Evolutionary conservation across 1,140 invertebrate genomes (phyloP), one percentile per base, ranked within the genome.

Genomic region (Pentalonia nigronervosa): DNA sequence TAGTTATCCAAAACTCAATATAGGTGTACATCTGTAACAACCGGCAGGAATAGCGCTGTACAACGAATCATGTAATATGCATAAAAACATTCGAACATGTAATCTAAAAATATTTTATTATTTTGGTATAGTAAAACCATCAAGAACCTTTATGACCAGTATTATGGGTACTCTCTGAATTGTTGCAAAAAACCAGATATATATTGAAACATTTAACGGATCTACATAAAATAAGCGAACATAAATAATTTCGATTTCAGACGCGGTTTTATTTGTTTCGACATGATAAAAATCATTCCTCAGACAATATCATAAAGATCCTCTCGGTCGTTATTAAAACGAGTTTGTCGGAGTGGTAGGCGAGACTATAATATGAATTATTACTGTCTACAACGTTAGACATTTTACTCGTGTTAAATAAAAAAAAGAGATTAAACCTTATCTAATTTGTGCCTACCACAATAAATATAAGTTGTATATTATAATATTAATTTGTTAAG

Each of bases 221-320:
- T 89, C 88, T 56, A 4, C 88, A 89, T 89, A 56, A 89, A 89
- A 89, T 89, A 41, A 89, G 34, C 88, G 88, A 25, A 56, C 48
- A 56, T 89, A 56, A 56, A 89, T 89, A 56, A 89, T 89, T 89
- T 89, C 87, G 47, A 53, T 53, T 89, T 56, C n/a, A 89, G 50
- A 89, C 50, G 34, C n/a, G 17, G 47, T 88, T 50, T 89, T 56
- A 56, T 89, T 89, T 50, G 48, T 89, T 89, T 34, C 48, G 34
- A 56, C 50, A 56, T 56, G 50, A 89, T 89, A 89, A 89, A 88
- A 89, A 89, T 56, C 48, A 36, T 89, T 89, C 41, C 50, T 89
- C 47, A n/a, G 50, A 41, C 88, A 89, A 89, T 89, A 89, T 56
- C 50, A 56, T 89, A 56, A 89, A 56, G 50, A 89, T 89, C 53